Conservation (phyloP, 92 coral and sea anemone species). For the Porites cylindrica region DNA sequence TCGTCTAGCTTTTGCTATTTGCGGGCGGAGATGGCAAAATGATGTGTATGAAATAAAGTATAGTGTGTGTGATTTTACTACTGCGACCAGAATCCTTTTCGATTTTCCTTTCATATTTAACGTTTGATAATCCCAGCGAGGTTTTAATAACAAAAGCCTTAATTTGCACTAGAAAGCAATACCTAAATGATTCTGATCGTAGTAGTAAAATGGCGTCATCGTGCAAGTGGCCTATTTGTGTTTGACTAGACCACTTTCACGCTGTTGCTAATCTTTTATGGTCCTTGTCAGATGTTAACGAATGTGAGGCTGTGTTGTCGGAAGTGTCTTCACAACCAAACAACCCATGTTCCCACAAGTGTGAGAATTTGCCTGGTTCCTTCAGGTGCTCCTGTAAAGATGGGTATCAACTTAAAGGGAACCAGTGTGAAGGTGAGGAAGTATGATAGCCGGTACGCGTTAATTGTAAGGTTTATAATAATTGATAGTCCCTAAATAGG, state of each 20-base stretch:
- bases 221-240: no score
- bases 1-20: no score
- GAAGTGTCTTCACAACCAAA: constrained; percentile 14
- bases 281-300: constrained; percentile 28
- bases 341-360: constrained; percentile 39
- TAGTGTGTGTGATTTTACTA: no score
- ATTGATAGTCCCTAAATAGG: not conserved
- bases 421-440: constrained; percentile 69
- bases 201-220: no score
- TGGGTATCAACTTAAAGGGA: constrained; percentile 58
- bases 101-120: no score
- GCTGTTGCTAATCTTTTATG: not conserved
- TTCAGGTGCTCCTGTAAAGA: constrained; percentile 65
- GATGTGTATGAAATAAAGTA: no score
- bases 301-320: constrained; percentile 34
- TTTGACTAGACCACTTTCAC: not conserved
- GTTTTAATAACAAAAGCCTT: no score
- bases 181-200: no score
- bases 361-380: constrained; percentile 49
- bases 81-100: no score
- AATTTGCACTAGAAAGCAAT: no score
- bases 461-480: not conserved
- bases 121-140: no score
- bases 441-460: not conserved
- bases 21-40: no score